Evolutionary conservation across 2,797 vertebrate genomes (phyloP).

Genomic region (Danio albolineatus): DNA sequence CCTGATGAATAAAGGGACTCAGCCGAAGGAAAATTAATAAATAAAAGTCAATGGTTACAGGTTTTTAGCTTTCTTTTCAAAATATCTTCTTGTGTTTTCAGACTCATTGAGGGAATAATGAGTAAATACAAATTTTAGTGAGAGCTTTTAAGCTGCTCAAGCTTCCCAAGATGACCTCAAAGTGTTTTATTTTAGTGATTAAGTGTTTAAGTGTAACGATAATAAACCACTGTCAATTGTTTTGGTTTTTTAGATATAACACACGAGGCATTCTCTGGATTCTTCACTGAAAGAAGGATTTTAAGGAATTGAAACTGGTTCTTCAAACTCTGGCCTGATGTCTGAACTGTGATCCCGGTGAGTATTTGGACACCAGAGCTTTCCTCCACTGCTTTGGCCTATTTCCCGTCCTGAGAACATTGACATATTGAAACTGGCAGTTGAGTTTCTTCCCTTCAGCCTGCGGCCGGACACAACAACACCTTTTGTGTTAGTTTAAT

Average conservation of each 20-base stretch:
- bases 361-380: conserved; percentile 47
- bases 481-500: conserved; percentile 98
- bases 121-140: too few relatives aligned
- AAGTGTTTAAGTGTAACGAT: neutral
- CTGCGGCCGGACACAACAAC: conserved; percentile 95
- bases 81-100: too few relatives aligned
- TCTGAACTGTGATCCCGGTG: neutral
- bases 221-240: accelerated
- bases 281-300: neutral
- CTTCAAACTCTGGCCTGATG: neutral
- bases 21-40: too few relatives aligned
- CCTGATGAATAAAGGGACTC: too few relatives aligned
- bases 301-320: conserved; percentile 15
- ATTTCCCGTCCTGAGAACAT: conserved; percentile 72
- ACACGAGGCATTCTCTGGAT: conserved; percentile 13
- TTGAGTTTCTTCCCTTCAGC: conserved; percentile 85
- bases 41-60: too few relatives aligned
- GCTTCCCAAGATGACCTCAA: too few relatives aligned
- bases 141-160: too few relatives aligned
- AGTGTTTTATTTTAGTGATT: neutral
- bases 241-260: neutral
- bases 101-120: too few relatives aligned
- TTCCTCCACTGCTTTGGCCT: conserved; percentile 63
- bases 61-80: too few relatives aligned
- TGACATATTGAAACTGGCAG: conserved; percentile 84